Evolutionary conservation across 2,888 invertebrate species (phyloP).

Genomic region (Cotesia congregata): DNA sequence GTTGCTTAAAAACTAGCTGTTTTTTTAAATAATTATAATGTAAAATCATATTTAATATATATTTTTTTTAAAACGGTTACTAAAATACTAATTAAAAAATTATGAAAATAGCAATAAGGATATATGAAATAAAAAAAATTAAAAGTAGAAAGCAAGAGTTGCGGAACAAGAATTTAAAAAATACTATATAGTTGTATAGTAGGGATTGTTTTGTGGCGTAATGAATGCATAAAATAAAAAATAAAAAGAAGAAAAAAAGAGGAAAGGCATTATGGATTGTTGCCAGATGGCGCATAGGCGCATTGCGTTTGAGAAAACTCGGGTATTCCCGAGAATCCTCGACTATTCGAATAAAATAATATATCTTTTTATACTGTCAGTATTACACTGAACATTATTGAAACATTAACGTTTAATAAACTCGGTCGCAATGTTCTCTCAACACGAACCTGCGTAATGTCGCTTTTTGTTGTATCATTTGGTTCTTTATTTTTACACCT

Average conservation of each 20-base stretch:
- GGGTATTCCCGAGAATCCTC: slow-evolving; percentile 1
- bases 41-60: too few species aligned
- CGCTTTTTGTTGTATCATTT: neutral
- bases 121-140: neutral
- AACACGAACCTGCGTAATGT: neutral
- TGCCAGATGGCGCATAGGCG: slow-evolving; percentile 62
- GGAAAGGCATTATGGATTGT: slow-evolving; percentile 53
- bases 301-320: slow-evolving; percentile 55
- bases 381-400: too few species aligned
- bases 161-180: neutral
- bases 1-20: neutral
- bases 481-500: neutral
- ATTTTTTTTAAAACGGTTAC: neutral
- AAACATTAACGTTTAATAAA: neutral
- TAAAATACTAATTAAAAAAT: neutral
- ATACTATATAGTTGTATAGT: slow-evolving; percentile 11
- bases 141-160: neutral
- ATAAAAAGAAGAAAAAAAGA: neutral
- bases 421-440: slow-evolving; percentile 1
- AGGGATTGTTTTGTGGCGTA: slow-evolving; percentile 4
- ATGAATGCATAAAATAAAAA: slow-evolving; percentile 10
- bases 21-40: neutral
- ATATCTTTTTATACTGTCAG: slow-evolving; percentile 16
- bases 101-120: neutral
- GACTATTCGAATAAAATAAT: slow-evolving; percentile 19